Percentiles rank a stretch among this genome's conserved stretches.
Evolutionary conservation across 1,140 invertebrate genomes (phyloP).

Genomic region (Aphis craccivora): DNA sequence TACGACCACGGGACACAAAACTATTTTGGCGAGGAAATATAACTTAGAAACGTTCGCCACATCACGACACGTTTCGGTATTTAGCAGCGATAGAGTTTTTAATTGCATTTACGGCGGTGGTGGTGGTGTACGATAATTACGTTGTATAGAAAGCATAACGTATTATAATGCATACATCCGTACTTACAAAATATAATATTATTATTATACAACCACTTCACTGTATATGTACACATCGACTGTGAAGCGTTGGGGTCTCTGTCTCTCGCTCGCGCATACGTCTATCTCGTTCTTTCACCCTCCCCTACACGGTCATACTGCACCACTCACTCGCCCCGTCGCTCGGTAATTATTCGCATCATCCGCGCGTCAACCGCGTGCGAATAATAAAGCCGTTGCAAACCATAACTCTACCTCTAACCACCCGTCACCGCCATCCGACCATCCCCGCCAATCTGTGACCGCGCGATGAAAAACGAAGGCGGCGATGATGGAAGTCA

Average conservation of each 20-base stretch:
- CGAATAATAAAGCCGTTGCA: neutral
- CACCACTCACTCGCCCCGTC: neutral
- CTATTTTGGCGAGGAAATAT: neutral
- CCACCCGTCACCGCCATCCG: no score
- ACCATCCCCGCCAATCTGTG: no score
- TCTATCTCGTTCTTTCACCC: neutral
- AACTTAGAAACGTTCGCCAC: neutral
- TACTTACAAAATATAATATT: neutral
- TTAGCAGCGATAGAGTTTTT: neutral
- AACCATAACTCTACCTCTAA: neutral
- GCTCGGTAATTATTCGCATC: neutral
- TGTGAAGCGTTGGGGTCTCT: neutral
- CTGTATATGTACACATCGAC: neutral
- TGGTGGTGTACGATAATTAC: neutral
- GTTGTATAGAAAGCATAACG: neutral
- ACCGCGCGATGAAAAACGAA: neutral
- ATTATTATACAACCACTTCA: conserved; percentile 7
- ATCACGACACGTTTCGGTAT: neutral
- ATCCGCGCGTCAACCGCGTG: neutral
- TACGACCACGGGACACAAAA: neutral
- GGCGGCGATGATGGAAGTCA: neutral
- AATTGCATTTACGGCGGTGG: conserved; percentile 9
- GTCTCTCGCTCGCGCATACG: neutral
- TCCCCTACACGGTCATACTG: neutral
- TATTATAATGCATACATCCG: neutral